Evolutionary conservation across 2,797 vertebrate species (phyloP), one percentile per base, ranked within the genome.

Genomic region (Glossophaga mutica): DNA sequence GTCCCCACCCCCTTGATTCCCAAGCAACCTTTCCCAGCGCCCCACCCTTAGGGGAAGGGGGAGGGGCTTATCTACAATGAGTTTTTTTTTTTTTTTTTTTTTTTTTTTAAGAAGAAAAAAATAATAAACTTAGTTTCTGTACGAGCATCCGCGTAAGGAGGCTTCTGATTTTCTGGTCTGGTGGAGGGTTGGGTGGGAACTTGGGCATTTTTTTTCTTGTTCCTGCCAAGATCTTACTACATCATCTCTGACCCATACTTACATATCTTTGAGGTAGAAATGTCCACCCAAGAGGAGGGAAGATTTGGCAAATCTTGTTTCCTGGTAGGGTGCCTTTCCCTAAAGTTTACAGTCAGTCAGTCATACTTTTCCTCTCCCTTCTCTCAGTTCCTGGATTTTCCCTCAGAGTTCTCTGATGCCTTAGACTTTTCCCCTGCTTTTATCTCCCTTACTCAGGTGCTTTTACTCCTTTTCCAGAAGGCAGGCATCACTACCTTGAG

Each of bases 51-150:
- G 77, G 89, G 93, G 71, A 96, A 97, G 68, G 95, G 95, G 87
- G 93, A 94, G 96, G 96, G 95, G 95, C 95, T 93, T 96, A 96
- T 97, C 97, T 92, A 95, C 94, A 94, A 96, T 97, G 94, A 97
- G 96, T 65, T 96, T 93, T 94, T 86, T 96, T 70, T 70, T 44
- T 52, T n/a, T 81, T 74, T 44, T 32, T 68, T 94, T 76, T 50
- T 74, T 90, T 89, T 94, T 96, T 97, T 97, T 92, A 95, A 89
- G 70, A 92, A 89, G 71, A 95, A 97, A 97, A 97, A 97, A 97
- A 98, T 97, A 98, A 98, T 98, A 98, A 98, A 98, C 97, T 97
- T 98, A 97, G 97, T 96, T 98, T 98, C 97, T 97, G 97, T 97
- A 98, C 83, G 94, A 97, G 97, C 97, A 97, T 97, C 96, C 96